These are phyloP conservation scores for Euphydryas editha DNA, from an alignment of 2,888 invertebrate genomes.

Conservation along the genomic window DNA sequence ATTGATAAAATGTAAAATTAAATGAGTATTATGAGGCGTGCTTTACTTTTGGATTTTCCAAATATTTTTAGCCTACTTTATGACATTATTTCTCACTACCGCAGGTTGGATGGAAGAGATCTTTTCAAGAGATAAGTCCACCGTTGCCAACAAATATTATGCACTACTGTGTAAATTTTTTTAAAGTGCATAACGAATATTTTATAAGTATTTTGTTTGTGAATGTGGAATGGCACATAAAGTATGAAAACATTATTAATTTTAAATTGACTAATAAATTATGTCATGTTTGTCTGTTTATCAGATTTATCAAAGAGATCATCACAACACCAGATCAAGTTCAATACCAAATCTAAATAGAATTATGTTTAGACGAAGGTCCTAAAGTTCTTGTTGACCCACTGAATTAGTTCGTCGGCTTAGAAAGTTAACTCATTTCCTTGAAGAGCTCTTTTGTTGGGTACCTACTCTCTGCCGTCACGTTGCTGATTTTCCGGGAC, in stretches of 20 bases:
- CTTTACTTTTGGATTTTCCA: no score
- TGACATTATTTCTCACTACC: no score
- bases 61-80: no score
- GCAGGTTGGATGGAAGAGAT: no score
- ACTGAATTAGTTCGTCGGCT: slow-evolving; percentile 41
- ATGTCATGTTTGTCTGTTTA: not conserved
- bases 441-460: slow-evolving; percentile 70
- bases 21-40: no score
- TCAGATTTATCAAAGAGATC: not conserved
- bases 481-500: slow-evolving; percentile 61
- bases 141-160: no score
- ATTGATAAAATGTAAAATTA: no score
- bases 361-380: slow-evolving; percentile 22
- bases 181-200: no score
- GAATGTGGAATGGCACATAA: no score
- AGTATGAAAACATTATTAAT: not conserved
- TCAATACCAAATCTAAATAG: slow-evolving; percentile 16
- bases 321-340: not conserved
- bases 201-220: no score
- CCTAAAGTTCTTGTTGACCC: slow-evolving; percentile 27
- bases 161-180: no score
- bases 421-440: slow-evolving; percentile 76
- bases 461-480: slow-evolving; percentile 59
- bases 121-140: no score
- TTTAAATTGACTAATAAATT: not conserved